phyloP scores from a whole-genome alignment of 2,113 vertebrate genomes.

The Platysteira castanea region DNA sequence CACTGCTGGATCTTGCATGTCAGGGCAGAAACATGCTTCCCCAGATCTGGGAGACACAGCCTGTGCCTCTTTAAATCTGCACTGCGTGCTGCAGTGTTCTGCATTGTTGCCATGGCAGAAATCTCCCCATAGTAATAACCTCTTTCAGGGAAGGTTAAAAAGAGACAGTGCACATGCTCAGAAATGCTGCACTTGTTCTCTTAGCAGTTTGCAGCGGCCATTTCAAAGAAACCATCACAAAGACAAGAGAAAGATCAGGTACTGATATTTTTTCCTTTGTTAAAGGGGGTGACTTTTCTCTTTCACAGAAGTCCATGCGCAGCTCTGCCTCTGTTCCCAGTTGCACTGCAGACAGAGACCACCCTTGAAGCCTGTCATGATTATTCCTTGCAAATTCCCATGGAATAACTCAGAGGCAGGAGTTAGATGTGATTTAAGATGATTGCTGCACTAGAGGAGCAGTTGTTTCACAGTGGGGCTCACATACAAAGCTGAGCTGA shows the following conservation, averaged over 20 bases:
- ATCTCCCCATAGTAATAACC: constrained; percentile 68
- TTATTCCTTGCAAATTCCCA: neutral
- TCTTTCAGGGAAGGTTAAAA: constrained; percentile 63
- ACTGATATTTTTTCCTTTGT: constrained; percentile 50
- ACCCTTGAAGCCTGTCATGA: neutral
- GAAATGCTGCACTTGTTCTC: constrained; percentile 57
- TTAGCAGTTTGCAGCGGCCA: constrained; percentile 66
- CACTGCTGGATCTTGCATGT: neutral
- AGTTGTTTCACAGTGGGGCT: neutral
- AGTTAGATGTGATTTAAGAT: neutral
- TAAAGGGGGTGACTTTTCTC: constrained; percentile 7
- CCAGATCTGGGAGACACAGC: neutral
- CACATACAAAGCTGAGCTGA: neutral
- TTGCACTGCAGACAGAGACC: neutral
- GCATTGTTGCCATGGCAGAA: constrained; percentile 73
- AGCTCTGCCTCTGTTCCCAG: neutral
- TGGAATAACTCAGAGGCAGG: neutral
- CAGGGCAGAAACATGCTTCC: neutral
- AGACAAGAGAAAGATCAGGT: constrained; percentile 63
- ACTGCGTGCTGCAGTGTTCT: constrained; percentile 46
- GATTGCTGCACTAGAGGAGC: neutral
- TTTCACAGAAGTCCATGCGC: neutral
- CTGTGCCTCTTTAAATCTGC: constrained; percentile 47
- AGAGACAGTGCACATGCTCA: constrained; percentile 68
- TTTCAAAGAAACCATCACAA: constrained; percentile 66